Base-by-base conservation (phyloP, 64 coral and sea anemone species). In the Hydrozoanthus tunicans region DNA sequence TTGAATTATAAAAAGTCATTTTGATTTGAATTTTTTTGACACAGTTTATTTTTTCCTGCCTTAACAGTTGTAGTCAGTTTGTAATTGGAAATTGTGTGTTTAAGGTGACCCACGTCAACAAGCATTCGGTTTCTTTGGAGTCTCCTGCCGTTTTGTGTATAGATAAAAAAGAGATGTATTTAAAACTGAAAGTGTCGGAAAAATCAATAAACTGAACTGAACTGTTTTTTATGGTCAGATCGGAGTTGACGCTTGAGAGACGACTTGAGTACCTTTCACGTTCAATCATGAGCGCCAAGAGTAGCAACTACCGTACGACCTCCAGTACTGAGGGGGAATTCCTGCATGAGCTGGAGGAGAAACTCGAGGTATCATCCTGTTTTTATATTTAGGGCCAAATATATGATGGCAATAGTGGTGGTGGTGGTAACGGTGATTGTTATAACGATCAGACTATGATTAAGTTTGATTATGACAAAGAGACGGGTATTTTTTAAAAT, bases 201-300 rank as follows among this genome's bases (percentile, higher is more conserved):
- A 43, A 43, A 43, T 43, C 32, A 43, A 43, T 43, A 43, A 43
- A 43, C 32, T 43, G 32, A 43, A 43, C 32, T 43, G 32, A 43
- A 43, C 32, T 43, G 32, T 43, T 43, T 43, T 0, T 65, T n/a
- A 59, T 9, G 6, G 73, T 56, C 78, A 98, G 96, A 12, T 68
- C 65, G 26, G 96, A 93, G 11, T 77, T 98, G 11, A 92, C 59
- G 3, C 64, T 98, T 20, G 94, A 95, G 55, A 79, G 89, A 57
- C 79, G 96, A 58, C 79, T 98, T 4, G 96, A 98, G 78, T 98
- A 98, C 78, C 64, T 98, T 56, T 95, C 96, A 15, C 94, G 96
- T 82, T 94, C 96, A 14, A 98, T 98, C 10, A 95, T 98, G 94
- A 98, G 96, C 17, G 96, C 96, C 9, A 98, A 98, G 79, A 98